Base-by-base conservation (phyloP, 2,113 vertebrate genomes). In the Cichladusa arquata region DNA sequence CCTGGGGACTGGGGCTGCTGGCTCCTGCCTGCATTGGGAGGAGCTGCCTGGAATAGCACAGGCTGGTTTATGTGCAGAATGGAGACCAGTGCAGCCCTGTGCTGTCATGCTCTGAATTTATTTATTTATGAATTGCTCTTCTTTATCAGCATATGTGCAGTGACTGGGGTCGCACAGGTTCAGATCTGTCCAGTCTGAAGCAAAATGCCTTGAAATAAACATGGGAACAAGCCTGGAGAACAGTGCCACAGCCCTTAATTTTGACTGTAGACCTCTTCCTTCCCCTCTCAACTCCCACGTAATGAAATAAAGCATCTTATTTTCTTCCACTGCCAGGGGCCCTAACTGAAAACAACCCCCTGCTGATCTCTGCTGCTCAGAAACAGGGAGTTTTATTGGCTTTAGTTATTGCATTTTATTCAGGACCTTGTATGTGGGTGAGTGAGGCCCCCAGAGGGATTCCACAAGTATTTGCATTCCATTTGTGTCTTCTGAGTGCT, bases 321-420 rank as follows among this genome's bases (percentile, higher is more conserved):
- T 96, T 95, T 95, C 95, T 96, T 88, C 92, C 95, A 61, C 93
- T 95, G 96, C 94, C 95, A 82, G 86, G 76, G 94, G 95, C 95
- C 57, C 81, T 92, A 95, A 95, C 93, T 92, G 79, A 95, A 96
- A 92, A 95, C 85, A 96, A 94, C 92, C 93, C 90, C 95, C 93
- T 73, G 61, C 95, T 94, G 92, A 95, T 96, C 90, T 94, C 47
- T 87, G 91, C 90, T 96, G 92, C 94, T 93, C 92, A 71, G 87
- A 96, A 95, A 86, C 91, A 73, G 86, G 83, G 93, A 94, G 53
- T 93, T 95, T 97, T 97, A 96, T 96, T 97, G 95, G 93, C 93
- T 97, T 95, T 96, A 94, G 86, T 96, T 95, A 97, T 95, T 97
- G 94, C 91, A 58, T 97, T 97, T 97, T 93, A 96, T 95, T 95